Base-by-base conservation (phyloP, 2,888 invertebrate genomes). In the Omphaloscelis lunosa region DNA sequence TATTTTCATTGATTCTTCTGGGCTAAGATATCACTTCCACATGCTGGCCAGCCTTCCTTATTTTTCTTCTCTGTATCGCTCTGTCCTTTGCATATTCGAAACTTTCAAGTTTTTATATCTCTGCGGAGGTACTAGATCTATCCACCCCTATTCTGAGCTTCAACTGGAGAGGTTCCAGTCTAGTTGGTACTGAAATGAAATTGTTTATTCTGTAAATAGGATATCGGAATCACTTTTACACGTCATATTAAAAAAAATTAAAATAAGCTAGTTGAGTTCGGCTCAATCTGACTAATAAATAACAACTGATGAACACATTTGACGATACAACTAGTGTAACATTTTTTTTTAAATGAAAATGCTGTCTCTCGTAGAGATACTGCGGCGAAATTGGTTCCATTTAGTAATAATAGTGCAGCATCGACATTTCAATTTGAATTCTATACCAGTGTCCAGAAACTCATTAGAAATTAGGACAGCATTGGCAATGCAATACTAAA, bases 401-500 rank as follows among this genome's bases (percentile, higher is more conserved):
- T 82, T 51, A 51, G 9, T 82, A 41, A 61, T 82, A 41, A 61
- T 67, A 23, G 48, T 15, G 15, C 17, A 27, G 15, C 17, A 51
- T 58, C 48, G 53, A 56, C 27, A 83, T 68, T 80, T 69, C 53
- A 77, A 81, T 77, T 81, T 41, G 23, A 65, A 81, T 77, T 77
- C 67, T 81, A 72, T 69, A 45, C 74, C 70, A 70, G 45, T 53
- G 56, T 71, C 72, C 56, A 68, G 39, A 58, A 76, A 74, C 73
- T 78, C 81, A 84, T 74, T 70, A 63, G 63, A 71, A 79, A 82
- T 79, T 74, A 77, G 67, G 63, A 65, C 75, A 69, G 67, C 73
- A 59, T 74, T 71, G 29, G 23, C 5, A 62, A 71, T 61, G 34
- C 58, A 51, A 82, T 15, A 34, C 61, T 48, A 65, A 59, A 56